These are phyloP conservation scores for Bagarius yarrelli DNA, from an alignment of 2,113 vertebrate genomes.

Conservation along the genomic window DNA sequence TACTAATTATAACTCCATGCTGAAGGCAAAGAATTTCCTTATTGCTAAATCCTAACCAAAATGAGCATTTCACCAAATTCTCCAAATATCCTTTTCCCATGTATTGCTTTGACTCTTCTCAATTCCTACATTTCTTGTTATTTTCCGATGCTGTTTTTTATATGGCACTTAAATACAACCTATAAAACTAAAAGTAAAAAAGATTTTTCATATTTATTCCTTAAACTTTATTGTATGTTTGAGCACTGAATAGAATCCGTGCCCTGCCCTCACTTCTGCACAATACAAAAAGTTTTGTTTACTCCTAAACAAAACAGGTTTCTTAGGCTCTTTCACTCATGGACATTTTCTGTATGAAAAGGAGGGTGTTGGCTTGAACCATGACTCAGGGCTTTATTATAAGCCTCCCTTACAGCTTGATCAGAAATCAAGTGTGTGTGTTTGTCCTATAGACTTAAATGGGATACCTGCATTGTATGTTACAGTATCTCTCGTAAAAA, in stretches of 20 bases:
- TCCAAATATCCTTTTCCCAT: too few relatives aligned
- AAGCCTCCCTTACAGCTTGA: neutral
- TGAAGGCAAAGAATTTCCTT: too few relatives aligned
- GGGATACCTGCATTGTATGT: neutral
- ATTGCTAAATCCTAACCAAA: too few relatives aligned
- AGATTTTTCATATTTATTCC: too few relatives aligned
- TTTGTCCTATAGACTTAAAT: neutral
- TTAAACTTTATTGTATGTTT: too few relatives aligned
- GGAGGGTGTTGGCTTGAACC: constrained; percentile 22
- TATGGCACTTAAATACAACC: too few relatives aligned
- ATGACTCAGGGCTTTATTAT: constrained; percentile 14
- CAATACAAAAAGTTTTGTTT: neutral
- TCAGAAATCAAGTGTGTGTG: neutral
- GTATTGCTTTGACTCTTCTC: too few relatives aligned
- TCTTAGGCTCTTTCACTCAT: neutral
- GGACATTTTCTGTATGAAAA: neutral
- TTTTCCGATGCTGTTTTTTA: too few relatives aligned
- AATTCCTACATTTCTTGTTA: too few relatives aligned
- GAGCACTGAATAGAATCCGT: neutral
- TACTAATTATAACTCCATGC: too few relatives aligned
- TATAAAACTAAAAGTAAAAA: too few relatives aligned
- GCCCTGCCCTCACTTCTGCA: neutral
- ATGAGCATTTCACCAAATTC: too few relatives aligned
- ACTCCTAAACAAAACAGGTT: neutral
- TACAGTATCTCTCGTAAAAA: neutral